Conservation (phyloP, 2,888 invertebrate genomes). For the Gerris lacustris region DNA sequence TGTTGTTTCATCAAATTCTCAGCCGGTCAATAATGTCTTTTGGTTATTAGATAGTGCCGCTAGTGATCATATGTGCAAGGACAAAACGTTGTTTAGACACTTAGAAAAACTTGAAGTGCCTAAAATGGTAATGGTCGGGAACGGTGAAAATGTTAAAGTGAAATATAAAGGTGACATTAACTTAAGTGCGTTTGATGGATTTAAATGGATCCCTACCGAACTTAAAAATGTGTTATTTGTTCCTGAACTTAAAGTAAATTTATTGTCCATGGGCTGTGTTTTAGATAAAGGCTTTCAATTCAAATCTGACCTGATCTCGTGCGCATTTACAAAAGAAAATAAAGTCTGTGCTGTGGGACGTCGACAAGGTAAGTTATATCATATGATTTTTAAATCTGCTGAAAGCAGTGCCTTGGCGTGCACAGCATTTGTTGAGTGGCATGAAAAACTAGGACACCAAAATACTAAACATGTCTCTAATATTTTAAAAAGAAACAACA, state of each 20-base stretch:
- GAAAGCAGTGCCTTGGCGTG: neutral
- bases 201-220: neutral
- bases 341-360: neutral
- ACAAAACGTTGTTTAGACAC: too few species aligned
- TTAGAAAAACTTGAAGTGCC: too few species aligned
- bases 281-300: neutral
- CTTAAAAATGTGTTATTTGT: neutral
- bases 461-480: constrained; percentile 3
- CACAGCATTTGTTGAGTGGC: neutral
- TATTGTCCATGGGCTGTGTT: neutral
- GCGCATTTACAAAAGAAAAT: neutral
- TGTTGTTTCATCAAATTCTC: too few species aligned
- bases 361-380: neutral
- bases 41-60: too few species aligned
- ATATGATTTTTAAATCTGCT: neutral
- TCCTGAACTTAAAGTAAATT: neutral
- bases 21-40: too few species aligned
- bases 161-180: too few species aligned
- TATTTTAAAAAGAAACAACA: neutral
- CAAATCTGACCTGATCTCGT: neutral
- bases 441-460: constrained; percentile 4
- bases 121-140: too few species aligned
- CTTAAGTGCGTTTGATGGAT: too few species aligned
- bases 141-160: too few species aligned
- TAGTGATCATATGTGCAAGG: too few species aligned